These are phyloP conservation scores for Misgurnus anguillicaudatus DNA, from an alignment of 2,113 vertebrate genomes.

Conservation along the genomic window DNA sequence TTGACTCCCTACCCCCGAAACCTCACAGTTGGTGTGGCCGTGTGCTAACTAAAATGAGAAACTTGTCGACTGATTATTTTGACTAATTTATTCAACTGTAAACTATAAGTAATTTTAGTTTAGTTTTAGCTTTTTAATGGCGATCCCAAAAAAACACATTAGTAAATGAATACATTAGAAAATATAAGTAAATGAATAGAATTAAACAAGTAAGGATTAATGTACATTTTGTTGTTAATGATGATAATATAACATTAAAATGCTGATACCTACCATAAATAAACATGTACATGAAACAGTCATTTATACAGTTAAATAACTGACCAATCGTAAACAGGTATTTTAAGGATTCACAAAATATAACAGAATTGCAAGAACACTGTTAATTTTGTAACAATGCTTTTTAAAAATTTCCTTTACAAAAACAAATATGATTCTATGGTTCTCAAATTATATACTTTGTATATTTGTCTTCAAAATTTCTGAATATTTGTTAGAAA, in stretches of 20 bases:
- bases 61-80: conserved; percentile 1
- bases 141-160: too few species aligned
- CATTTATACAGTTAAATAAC: not conserved
- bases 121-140: too few species aligned
- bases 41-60: not conserved
- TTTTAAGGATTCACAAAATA: not conserved
- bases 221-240: too few species aligned
- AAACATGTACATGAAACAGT: not conserved
- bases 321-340: not conserved
- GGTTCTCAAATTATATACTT: not conserved
- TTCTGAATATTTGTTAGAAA: not conserved
- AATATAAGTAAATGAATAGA: too few species aligned
- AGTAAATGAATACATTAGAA: too few species aligned
- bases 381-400: not conserved
- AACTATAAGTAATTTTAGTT: not conserved
- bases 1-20: not conserved
- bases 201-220: too few species aligned
- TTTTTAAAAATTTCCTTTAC: not conserved
- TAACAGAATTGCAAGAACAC: too few species aligned
- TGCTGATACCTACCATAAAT: too few species aligned
- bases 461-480: too few species aligned
- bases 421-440: not conserved
- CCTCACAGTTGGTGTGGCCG: not conserved
- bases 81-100: not conserved
- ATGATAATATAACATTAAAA: too few species aligned